Conservation (phyloP, 2,888 invertebrate genomes). For the Polylopha cassiicola region DNA sequence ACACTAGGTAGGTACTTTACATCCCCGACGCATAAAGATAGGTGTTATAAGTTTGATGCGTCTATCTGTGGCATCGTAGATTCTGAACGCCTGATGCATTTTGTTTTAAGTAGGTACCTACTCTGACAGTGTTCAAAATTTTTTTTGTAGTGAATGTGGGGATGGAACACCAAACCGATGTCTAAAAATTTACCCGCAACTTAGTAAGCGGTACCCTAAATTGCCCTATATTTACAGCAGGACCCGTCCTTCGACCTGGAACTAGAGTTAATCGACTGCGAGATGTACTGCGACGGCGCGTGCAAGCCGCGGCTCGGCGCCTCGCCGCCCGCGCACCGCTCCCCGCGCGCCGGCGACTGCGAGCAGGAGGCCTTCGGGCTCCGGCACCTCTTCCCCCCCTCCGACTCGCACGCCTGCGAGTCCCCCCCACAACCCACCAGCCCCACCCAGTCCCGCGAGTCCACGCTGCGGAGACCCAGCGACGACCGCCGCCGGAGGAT, state of each 20-base stretch:
- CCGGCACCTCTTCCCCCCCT: slow-evolving; percentile 49
- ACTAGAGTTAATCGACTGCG: slow-evolving; percentile 61
- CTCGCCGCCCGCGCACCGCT: slow-evolving; percentile 52
- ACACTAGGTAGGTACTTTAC: too few relatives aligned
- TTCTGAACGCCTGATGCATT: too few relatives aligned
- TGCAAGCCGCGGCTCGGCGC: slow-evolving; percentile 59
- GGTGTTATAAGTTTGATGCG: too few relatives aligned
- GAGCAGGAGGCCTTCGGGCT: slow-evolving; percentile 54
- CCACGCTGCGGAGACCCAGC: slow-evolving; percentile 80
- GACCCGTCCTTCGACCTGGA: slow-evolving; percentile 58
- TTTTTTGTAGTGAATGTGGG: too few relatives aligned
- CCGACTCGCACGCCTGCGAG: slow-evolving; percentile 50
- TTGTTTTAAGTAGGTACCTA: too few relatives aligned
- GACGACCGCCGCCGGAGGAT: slow-evolving; percentile 74
- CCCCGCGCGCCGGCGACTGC: slow-evolving; percentile 47
- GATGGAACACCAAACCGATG: too few relatives aligned
- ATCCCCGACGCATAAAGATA: too few relatives aligned
- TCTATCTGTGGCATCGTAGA: too few relatives aligned
- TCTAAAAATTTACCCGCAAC: too few relatives aligned
- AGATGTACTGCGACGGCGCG: slow-evolving; percentile 58
- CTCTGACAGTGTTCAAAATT: too few relatives aligned
- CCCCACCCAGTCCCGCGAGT: slow-evolving; percentile 85
- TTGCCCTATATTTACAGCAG: slow-evolving; percentile 31
- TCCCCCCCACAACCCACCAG: slow-evolving; percentile 91
- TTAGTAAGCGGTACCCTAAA: too few relatives aligned